Evolutionary conservation across 1,140 invertebrate species (phyloP).

Genomic region (Coboldia fuscipes): DNA sequence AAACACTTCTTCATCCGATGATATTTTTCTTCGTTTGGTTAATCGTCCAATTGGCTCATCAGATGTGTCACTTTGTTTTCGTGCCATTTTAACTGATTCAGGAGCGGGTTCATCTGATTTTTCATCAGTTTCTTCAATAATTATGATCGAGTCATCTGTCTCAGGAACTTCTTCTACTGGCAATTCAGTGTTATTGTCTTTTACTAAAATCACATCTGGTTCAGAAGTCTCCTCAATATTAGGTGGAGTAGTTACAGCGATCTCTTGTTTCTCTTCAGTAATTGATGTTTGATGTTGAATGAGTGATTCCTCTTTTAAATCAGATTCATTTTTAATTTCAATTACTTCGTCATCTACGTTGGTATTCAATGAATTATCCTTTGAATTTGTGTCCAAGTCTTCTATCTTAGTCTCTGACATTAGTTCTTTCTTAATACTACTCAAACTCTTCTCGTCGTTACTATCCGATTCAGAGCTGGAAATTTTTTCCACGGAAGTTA

Average conservation of each 20-base stretch:
- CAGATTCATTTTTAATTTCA: slow-evolving; percentile 8
- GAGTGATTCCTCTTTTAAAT: slow-evolving; percentile 1
- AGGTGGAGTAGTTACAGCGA: slow-evolving; percentile 10
- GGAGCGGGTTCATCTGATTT: slow-evolving; percentile 1
- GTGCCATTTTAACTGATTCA: neutral
- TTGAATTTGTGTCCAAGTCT: slow-evolving; percentile 12
- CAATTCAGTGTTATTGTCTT: slow-evolving; percentile 3
- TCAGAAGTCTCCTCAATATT: neutral
- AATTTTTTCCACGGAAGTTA: neutral
- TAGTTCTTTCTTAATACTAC: slow-evolving; percentile 1
- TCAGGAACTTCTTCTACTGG: slow-evolving; percentile 4
- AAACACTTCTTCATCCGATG: slow-evolving; percentile 8
- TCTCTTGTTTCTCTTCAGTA: slow-evolving; percentile 10
- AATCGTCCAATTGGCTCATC: slow-evolving; percentile 1
- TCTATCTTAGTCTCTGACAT: neutral
- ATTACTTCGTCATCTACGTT: slow-evolving; percentile 6
- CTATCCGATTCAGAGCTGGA: slow-evolving; percentile 1
- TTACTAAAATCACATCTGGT: slow-evolving; percentile 5
- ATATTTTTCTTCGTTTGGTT: slow-evolving; percentile 4
- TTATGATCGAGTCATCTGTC: slow-evolving; percentile 2
- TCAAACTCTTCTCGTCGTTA: neutral
- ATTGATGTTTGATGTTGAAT: slow-evolving; percentile 4
- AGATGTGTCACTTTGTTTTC: slow-evolving; percentile 7
- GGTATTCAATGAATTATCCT: slow-evolving; percentile 11
- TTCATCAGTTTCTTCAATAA: slow-evolving; percentile 1